phyloP scores from a whole-genome alignment of 2,888 invertebrate genomes.

The Ditula angustiorana region DNA sequence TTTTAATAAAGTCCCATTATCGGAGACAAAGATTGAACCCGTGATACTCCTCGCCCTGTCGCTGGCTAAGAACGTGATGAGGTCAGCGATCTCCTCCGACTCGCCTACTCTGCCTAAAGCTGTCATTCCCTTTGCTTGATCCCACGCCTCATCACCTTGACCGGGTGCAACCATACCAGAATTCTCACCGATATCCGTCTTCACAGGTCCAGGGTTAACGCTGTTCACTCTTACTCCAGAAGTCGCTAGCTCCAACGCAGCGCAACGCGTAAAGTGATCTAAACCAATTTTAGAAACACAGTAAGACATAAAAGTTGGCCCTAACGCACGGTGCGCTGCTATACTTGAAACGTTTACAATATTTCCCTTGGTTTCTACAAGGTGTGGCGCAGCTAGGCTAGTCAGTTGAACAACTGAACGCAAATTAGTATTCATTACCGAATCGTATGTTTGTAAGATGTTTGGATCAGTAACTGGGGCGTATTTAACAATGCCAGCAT shows the following conservation, averaged over 20 bases:
- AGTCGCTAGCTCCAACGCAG: slow-evolving; percentile 40
- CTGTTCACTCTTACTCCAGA: slow-evolving; percentile 42
- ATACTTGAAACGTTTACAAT: neutral
- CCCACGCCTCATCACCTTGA: slow-evolving; percentile 20
- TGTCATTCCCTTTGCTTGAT: slow-evolving; percentile 28
- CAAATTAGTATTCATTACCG: neutral
- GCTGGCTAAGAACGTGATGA: slow-evolving; percentile 37
- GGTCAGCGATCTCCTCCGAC: slow-evolving; percentile 48
- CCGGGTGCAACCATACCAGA: slow-evolving; percentile 85
- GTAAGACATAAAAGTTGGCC: slow-evolving; percentile 22
- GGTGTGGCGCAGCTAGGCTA: neutral
- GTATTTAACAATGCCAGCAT: neutral
- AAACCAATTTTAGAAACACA: slow-evolving; percentile 41
- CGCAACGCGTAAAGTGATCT: slow-evolving; percentile 41
- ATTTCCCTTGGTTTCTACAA: neutral
- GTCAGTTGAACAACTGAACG: neutral
- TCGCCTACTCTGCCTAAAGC: slow-evolving; percentile 19
- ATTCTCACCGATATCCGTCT: slow-evolving; percentile 49
- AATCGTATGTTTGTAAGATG: neutral
- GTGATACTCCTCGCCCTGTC: neutral
- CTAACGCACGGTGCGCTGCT: slow-evolving; percentile 10
- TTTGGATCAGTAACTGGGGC: neutral
- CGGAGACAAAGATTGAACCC: neutral
- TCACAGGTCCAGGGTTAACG: slow-evolving; percentile 87
- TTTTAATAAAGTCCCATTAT: neutral